Evolutionary conservation across 92 coral and sea anemone species (phyloP), one percentile per base, ranked within the genome.

Genomic region (Desmophyllum pertusum): DNA sequence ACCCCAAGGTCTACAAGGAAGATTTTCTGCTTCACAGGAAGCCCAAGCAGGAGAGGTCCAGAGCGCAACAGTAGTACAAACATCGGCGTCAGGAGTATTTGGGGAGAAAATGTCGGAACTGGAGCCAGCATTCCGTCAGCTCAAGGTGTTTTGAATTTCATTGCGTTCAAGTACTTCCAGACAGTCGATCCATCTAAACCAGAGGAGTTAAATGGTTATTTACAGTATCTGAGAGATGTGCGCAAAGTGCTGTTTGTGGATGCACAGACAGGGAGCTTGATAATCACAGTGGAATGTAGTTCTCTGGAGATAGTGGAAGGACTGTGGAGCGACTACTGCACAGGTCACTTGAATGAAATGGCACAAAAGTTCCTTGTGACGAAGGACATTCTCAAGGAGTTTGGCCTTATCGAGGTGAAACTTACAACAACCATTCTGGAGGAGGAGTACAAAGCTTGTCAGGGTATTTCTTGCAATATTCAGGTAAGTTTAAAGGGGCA

Each of bases 91-190:
- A 36, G n/a, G 23, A 37, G 41, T 64, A 25, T 64, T 10, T 36
- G 21, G 37, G 36, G 27, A 33, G 25, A 36, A 36, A 37, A 6
- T 19, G 13, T 33, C 8, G 43, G 25, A 15, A 33, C 6, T 67
- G 72, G 72, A 67, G n/a, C 5, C n/a, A n/a, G n/a, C n/a, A 67
- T 33, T 67, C 72, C 72, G 7, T 36, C 72, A 10, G n/a, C 72
- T 17, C 72, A 67, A 37, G 72, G 39, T 35, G 72, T 67, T 6
- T 55, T 55, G 23, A 55, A 55, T 55, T 55, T 55, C 29, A 55
- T 55, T 55, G 63, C 63, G 30, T 55, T 55, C 63, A 55, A 55
- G 63, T 55, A 55, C 63, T 55, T 55, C 30, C 63, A 55, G 9
- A 11, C 63, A 55, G 63, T 55, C 23, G 63, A 55, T 10, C 63